A percentile compares a stretch with the other conserved stretches of the same genome.
Conservation (phyloP, 2,113 vertebrate genomes). For the Cololabis saira region DNA sequence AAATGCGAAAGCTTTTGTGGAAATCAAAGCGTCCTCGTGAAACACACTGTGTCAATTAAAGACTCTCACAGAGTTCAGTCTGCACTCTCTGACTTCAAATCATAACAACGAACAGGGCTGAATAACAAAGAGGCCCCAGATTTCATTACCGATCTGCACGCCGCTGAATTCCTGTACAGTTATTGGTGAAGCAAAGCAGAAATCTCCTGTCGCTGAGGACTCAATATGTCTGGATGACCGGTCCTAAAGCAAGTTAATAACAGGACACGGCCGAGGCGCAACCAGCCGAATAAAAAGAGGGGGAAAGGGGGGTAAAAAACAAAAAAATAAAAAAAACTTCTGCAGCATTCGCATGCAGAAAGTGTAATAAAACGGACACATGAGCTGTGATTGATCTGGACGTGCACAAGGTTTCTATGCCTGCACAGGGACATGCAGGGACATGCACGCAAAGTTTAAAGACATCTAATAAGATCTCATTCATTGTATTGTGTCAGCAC, state of each 20-base stretch:
- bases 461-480: slow-evolving; percentile 55
- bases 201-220: slow-evolving; percentile 37
- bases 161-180: slow-evolving; percentile 20
- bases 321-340: slow-evolving; percentile 3
- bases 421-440: slow-evolving; percentile 22
- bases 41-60: background rate
- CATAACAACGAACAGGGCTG: background rate
- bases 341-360: slow-evolving; percentile 39
- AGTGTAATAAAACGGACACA: slow-evolving; percentile 65
- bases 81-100: slow-evolving; percentile 7
- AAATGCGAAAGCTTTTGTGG: background rate
- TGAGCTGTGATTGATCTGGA: slow-evolving; percentile 56
- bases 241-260: slow-evolving; percentile 54
- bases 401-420: slow-evolving; percentile 6
- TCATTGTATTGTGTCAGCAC: slow-evolving; percentile 39
- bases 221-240: slow-evolving; percentile 67
- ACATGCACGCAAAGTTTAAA: slow-evolving; percentile 27
- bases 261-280: slow-evolving; percentile 38
- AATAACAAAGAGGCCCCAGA: slow-evolving; percentile 38
- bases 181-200: slow-evolving; percentile 32
- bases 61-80: background rate
- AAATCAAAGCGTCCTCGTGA: background rate
- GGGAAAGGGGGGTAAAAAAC: background rate
- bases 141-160: slow-evolving; percentile 56
- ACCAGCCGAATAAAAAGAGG: slow-evolving; percentile 42